Conservation (phyloP, 2,888 invertebrate species). For the Drosophila ochracea region DNA sequence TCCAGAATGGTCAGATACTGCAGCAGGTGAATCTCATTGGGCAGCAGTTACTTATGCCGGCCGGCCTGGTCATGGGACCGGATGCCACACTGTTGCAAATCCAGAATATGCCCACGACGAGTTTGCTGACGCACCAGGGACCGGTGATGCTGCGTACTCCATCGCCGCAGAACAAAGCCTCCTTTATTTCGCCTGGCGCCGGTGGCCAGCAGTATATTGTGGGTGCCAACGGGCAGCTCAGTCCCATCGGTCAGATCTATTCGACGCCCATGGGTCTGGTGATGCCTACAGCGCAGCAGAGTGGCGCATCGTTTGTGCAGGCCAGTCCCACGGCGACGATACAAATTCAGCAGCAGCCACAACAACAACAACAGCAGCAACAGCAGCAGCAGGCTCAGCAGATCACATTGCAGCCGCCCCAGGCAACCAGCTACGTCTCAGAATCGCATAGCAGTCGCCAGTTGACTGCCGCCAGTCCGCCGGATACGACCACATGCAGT, state of each 20-base stretch:
- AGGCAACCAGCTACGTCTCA: conserved; percentile 58
- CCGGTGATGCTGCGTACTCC: conserved; percentile 91
- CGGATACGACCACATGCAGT: conserved; percentile 94
- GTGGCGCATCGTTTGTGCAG: conserved; percentile 91
- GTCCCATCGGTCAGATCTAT: conserved; percentile 88
- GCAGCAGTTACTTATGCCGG: conserved; percentile 93
- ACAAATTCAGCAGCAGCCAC: conserved; percentile 87
- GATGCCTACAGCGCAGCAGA: conserved; percentile 83
- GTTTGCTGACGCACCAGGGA: conserved; percentile 89
- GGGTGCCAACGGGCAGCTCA: conserved; percentile 91
- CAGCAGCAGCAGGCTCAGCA: conserved; percentile 59
- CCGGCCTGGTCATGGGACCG: conserved; percentile 94
- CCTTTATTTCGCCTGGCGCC: conserved; percentile 89
- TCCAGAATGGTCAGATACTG: conserved; percentile 88
- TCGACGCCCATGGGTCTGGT: conserved; percentile 85
- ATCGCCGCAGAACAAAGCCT: conserved; percentile 89
- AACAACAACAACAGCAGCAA: conserved; percentile 61
- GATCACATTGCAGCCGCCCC: conserved; percentile 76
- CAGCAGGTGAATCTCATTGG: conserved; percentile 94
- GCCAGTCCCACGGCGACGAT: conserved; percentile 91
- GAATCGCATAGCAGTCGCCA: conserved; percentile 68
- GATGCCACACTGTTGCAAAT: conserved; percentile 91
- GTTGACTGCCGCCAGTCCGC: conserved; percentile 88
- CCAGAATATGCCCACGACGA: conserved; percentile 90
- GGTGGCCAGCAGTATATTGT: conserved; percentile 90